phyloP scores from a whole-genome alignment of 2,888 invertebrate species.

The Hydroisotoma schaefferi region DNA sequence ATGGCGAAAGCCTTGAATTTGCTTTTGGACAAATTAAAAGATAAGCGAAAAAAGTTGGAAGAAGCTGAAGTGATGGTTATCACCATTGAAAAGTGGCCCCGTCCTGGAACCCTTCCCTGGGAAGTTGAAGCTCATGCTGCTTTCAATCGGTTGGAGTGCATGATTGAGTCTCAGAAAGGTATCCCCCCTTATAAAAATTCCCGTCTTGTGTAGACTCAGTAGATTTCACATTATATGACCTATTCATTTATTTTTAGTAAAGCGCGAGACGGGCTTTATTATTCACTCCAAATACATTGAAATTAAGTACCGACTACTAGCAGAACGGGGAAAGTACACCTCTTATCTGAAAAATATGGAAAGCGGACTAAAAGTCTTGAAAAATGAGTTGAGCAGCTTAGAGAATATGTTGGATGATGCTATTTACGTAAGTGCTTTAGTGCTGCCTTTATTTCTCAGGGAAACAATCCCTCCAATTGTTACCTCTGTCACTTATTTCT shows the following conservation, averaged over 20 bases:
- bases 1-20: constrained; percentile 41
- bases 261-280: constrained; percentile 44
- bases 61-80: constrained; percentile 43
- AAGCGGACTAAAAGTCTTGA: constrained; percentile 33
- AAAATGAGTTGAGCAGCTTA: constrained; percentile 36
- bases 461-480: too few species aligned
- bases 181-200: not conserved
- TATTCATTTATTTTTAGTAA: constrained; percentile 21
- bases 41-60: constrained; percentile 40
- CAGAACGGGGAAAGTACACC: constrained; percentile 43
- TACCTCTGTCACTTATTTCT: not conserved
- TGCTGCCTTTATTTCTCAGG: not conserved
- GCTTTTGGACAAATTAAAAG: constrained; percentile 38
- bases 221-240: not conserved
- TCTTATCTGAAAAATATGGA: constrained; percentile 40
- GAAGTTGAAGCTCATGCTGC: constrained; percentile 34
- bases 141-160: constrained; percentile 36
- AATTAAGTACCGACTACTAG: constrained; percentile 40
- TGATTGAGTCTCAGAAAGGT: constrained; percentile 44
- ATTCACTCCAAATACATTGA: constrained; percentile 44
- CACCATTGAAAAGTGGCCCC: constrained; percentile 31
- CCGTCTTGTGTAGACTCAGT: not conserved
- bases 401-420: constrained; percentile 47
- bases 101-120: constrained; percentile 44
- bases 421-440: constrained; percentile 25